Evolutionary conservation across 2,113 vertebrate species (phyloP), one percentile per base, ranked within the genome.

Genomic region (Monopterus albus): DNA sequence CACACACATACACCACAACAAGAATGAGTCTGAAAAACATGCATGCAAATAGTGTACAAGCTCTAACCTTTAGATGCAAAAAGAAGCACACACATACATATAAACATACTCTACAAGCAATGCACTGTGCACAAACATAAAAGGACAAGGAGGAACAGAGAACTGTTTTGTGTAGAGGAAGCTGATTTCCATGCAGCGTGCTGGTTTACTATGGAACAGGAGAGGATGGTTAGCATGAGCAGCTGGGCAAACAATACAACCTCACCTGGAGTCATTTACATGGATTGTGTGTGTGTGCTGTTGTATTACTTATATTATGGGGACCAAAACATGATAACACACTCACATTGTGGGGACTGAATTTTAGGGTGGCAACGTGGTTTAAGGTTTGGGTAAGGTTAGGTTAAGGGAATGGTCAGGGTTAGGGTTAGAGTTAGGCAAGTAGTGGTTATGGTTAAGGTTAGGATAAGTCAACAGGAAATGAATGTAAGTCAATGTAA

Each of bases 201-300:
- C 72, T 86, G 79, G 77, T 84, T 86, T 84, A 67, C 76, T 76
- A 56, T 72, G 64, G 84, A 88, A 80, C 72, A 86, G 70, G 85
- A 87, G 75, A 79, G 67, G 58, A 76, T 81, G 81, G 87, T 85
- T 88, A 81, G 77, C 60, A 86, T 71, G 66, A 81, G 89, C 85
- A 91, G 83, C 83, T 88, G 88, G 81, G 70, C 68, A 88, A 91
- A 91, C 86, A 89, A 89, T 84, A 81, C 49, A 76, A 51, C 75
- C 85, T 89, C 88, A 89, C 86, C 89, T 88, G 79, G 72, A 84
- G 75, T 86, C 64, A 88, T 91, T 89, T 87, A 84, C 87, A 90
- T 90, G 73, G 67, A 72, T 43, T 76, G 47, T 55, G 47, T 57
- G 65, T 70, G 47, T 49, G 61, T 11, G 56, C 39, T 57, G 23